Percentiles rank a stretch among this genome's conserved stretches.
Conservation (phyloP, 2,113 vertebrate genomes). For the Tilapia sparmanii region DNA sequence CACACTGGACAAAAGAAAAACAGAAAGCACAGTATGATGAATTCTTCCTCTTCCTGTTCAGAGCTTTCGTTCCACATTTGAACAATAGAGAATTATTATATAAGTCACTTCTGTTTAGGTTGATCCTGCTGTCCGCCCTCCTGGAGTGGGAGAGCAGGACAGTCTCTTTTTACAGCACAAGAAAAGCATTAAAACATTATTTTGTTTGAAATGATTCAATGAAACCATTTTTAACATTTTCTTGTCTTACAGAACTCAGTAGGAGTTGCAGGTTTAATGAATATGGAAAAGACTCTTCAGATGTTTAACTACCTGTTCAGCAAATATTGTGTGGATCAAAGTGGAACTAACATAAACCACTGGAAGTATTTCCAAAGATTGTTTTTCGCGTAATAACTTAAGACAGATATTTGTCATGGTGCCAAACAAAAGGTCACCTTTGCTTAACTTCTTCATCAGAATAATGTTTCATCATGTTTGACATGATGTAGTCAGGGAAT, state of each 20-base stretch:
- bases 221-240: not conserved
- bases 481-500: accelerated
- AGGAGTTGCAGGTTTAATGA: accelerated
- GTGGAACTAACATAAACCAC: accelerated
- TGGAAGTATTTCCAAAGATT: not conserved
- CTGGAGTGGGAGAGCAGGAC: not conserved
- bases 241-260: not conserved
- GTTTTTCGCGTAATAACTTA: accelerated
- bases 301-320: accelerated
- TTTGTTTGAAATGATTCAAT: not conserved
- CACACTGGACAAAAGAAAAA: not conserved
- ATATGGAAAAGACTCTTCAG: accelerated
- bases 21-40: not conserved
- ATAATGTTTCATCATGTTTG: accelerated
- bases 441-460: not conserved
- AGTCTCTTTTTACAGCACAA: not conserved
- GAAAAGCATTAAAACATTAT: not conserved
- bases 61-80: not conserved
- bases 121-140: not conserved
- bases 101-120: accelerated
- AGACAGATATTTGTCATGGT: not conserved
- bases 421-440: not conserved
- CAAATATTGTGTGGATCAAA: not conserved
- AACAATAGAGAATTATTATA: not conserved
- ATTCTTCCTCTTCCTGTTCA: not conserved